Conservation (phyloP, 2,113 vertebrate genomes). For the Dipodomys spectabilis region DNA sequence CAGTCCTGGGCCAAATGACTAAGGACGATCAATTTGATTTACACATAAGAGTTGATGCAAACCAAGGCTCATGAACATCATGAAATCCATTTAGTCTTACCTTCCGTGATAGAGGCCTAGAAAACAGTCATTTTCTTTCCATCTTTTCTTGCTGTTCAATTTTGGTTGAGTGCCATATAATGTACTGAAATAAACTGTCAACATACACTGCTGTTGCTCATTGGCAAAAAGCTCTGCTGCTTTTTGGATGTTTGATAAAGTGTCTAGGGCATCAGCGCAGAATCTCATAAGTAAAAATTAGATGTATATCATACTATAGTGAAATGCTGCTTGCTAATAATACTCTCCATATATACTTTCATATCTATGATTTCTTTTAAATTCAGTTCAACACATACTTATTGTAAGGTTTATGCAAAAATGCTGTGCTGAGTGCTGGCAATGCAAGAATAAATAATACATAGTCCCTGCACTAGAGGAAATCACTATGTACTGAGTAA, state of each 20-base stretch:
- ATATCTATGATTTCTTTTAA: slow-evolving; percentile 72
- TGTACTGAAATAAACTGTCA: slow-evolving; percentile 82
- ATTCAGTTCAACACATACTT: slow-evolving; percentile 73
- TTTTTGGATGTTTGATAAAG: slow-evolving; percentile 77
- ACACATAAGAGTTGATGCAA: slow-evolving; percentile 78
- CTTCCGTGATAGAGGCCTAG: slow-evolving; percentile 75
- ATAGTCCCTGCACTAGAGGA: slow-evolving; percentile 49
- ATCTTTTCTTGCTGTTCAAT: slow-evolving; percentile 82
- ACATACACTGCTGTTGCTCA: slow-evolving; percentile 66
- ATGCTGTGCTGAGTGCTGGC: slow-evolving; percentile 62
- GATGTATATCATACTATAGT: slow-evolving; percentile 60
- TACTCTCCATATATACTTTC: slow-evolving; percentile 54
- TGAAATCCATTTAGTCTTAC: slow-evolving; percentile 80
- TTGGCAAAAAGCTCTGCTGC: slow-evolving; percentile 73
- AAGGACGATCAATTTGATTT: slow-evolving; percentile 81
- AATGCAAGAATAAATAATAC: slow-evolving; percentile 76
- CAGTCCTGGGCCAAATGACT: slow-evolving; percentile 75
- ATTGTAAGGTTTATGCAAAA: slow-evolving; percentile 66
- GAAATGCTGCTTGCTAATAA: slow-evolving; percentile 54
- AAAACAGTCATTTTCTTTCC: slow-evolving; percentile 83
- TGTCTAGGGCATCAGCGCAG: slow-evolving; percentile 65
- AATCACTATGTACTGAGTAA: slow-evolving; percentile 56
- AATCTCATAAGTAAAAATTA: slow-evolving; percentile 70
- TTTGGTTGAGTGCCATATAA: slow-evolving; percentile 82
- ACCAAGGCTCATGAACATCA: slow-evolving; percentile 77